Evolutionary conservation across 2,113 vertebrate genomes (phyloP).

Genomic region (Oxyruncus cristatus): DNA sequence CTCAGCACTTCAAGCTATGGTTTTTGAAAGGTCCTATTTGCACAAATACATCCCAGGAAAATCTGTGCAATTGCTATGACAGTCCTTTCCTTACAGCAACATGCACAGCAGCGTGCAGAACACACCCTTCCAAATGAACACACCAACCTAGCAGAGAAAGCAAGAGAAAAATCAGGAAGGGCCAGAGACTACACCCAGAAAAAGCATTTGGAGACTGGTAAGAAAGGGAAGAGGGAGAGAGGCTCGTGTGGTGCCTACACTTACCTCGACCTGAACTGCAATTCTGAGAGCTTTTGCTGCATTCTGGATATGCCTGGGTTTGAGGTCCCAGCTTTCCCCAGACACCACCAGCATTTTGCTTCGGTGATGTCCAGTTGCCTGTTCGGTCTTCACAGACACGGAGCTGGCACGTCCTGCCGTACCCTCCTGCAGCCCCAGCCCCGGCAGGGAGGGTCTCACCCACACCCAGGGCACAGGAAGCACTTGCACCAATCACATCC

Average conservation of each 20-base stretch:
- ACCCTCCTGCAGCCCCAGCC: rapidly evolving
- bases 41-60: background rate
- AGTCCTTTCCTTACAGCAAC: background rate
- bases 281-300: background rate
- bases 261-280: rapidly evolving
- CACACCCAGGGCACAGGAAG: background rate
- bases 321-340: background rate
- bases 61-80: rapidly evolving
- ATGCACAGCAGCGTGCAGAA: rapidly evolving
- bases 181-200: background rate
- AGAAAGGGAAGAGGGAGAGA: background rate
- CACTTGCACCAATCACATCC: background rate
- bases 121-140: background rate
- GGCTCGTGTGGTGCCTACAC: rapidly evolving
- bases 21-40: background rate
- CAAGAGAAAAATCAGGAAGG: background rate
- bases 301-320: background rate
- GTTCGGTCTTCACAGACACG: background rate
- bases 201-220: background rate
- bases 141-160: background rate
- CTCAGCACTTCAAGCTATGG: background rate
- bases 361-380: background rate
- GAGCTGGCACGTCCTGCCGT: background rate
- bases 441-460: background rate
- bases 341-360: background rate